Percentiles rank a stretch among this genome's conserved stretches.
Conservation (phyloP, 2,797 vertebrate species). For the Sparus aurata region DNA sequence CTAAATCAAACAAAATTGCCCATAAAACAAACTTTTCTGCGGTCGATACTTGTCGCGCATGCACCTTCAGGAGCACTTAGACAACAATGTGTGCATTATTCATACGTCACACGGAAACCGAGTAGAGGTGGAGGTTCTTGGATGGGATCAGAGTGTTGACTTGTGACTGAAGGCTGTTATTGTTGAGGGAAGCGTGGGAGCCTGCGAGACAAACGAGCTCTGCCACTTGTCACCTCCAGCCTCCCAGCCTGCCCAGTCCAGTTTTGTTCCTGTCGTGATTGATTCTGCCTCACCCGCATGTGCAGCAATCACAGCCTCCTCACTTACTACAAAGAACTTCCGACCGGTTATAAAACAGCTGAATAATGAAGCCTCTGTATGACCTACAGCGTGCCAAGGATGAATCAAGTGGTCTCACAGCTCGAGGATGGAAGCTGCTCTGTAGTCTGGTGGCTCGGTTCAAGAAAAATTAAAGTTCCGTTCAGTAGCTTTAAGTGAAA, state of each 20-base stretch:
- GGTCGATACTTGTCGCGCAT: neutral
- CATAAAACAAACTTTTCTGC: neutral
- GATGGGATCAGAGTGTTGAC: slow-evolving; percentile 42
- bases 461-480: too few relatives aligned
- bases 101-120: slow-evolving; percentile 6
- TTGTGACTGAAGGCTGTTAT: slow-evolving; percentile 61
- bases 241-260: slow-evolving; percentile 66
- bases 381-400: too few relatives aligned
- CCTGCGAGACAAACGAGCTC: slow-evolving; percentile 76
- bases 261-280: slow-evolving; percentile 58
- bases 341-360: too few relatives aligned
- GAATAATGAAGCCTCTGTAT: too few relatives aligned
- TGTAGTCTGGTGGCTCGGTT: too few relatives aligned
- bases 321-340: neutral
- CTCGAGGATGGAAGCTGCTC: too few relatives aligned
- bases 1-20: neutral
- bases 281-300: slow-evolving; percentile 24
- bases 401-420: too few relatives aligned
- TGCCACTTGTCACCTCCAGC: slow-evolving; percentile 65
- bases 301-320: slow-evolving; percentile 51
- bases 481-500: neutral
- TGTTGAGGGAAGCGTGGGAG: slow-evolving; percentile 68
- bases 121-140: slow-evolving; percentile 2
- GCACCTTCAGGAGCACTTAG: slow-evolving; percentile 19
- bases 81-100: slow-evolving; percentile 43